Evolutionary conservation across 2,888 invertebrate genomes (phyloP).

Genomic region (Allolobophora icterica): DNA sequence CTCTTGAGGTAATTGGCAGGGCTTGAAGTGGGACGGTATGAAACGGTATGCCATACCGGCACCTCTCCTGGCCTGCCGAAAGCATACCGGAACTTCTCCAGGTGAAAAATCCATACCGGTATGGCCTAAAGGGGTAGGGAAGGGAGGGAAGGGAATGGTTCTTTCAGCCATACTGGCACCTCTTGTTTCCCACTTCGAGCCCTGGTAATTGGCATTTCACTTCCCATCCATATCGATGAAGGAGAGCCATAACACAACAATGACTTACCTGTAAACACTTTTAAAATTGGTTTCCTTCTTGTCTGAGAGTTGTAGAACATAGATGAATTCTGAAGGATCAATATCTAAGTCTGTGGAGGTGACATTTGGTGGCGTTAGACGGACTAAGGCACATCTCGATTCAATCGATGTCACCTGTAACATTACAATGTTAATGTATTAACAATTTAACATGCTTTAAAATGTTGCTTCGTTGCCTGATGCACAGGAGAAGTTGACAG

Average conservation of each 20-base stretch:
- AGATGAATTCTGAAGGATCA: conserved; percentile 75
- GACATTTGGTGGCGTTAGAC: conserved; percentile 77
- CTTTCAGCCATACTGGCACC: too few relatives aligned
- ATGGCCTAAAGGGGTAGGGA: too few relatives aligned
- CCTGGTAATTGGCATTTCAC: too few relatives aligned
- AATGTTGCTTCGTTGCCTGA: not conserved
- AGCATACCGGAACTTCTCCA: too few relatives aligned
- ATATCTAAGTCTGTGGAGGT: conserved; percentile 68
- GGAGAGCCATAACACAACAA: not conserved
- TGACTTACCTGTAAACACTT: conserved; percentile 81
- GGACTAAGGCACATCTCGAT: conserved; percentile 82
- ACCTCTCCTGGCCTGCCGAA: too few relatives aligned
- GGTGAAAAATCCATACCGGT: too few relatives aligned
- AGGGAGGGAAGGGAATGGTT: too few relatives aligned
- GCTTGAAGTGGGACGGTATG: too few relatives aligned
- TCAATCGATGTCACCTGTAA: conserved; percentile 81
- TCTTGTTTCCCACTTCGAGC: too few relatives aligned
- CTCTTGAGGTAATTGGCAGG: too few relatives aligned
- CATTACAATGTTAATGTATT: not conserved
- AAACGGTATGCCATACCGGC: too few relatives aligned
- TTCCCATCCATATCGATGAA: too few relatives aligned
- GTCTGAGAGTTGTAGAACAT: conserved; percentile 79
- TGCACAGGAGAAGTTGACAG: not conserved
- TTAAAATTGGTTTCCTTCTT: conserved; percentile 83
- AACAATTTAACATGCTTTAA: not conserved